Evolutionary conservation across 1,140 invertebrate genomes (phyloP).

Genomic region (Ceratina australensis): DNA sequence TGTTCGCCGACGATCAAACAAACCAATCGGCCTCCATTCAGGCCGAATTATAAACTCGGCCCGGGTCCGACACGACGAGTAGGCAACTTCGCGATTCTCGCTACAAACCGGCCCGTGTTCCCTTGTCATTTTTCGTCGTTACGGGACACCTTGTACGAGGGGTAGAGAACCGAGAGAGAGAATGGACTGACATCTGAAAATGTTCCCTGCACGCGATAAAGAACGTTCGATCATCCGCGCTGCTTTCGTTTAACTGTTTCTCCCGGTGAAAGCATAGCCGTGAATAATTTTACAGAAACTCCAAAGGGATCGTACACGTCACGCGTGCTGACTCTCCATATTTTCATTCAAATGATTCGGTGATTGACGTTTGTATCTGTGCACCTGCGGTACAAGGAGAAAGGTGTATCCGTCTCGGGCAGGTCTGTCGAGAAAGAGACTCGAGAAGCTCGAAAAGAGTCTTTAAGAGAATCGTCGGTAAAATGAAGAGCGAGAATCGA

Average conservation of each 20-base stretch:
- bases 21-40: conserved; percentile 51
- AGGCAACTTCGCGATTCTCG: neutral
- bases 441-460: neutral
- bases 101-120: neutral
- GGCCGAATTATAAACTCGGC: conserved; percentile 51
- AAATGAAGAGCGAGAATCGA: conserved; percentile 4
- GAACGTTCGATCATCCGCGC: conserved; percentile 24
- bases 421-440: neutral
- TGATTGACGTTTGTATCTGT: neutral
- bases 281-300: conserved; percentile 37
- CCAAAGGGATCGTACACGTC: neutral
- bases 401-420: neutral
- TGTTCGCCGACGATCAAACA: conserved; percentile 52
- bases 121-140: neutral
- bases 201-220: neutral
- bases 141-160: neutral
- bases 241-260: conserved; percentile 19
- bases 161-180: conserved; percentile 6
- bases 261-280: conserved; percentile 5
- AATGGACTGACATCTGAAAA: neutral
- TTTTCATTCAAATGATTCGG: neutral
- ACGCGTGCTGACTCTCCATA: neutral
- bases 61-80: neutral
- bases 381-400: neutral
- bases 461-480: neutral